Evolutionary conservation across 1,140 invertebrate species (phyloP).

Genomic region (Apis florea): DNA sequence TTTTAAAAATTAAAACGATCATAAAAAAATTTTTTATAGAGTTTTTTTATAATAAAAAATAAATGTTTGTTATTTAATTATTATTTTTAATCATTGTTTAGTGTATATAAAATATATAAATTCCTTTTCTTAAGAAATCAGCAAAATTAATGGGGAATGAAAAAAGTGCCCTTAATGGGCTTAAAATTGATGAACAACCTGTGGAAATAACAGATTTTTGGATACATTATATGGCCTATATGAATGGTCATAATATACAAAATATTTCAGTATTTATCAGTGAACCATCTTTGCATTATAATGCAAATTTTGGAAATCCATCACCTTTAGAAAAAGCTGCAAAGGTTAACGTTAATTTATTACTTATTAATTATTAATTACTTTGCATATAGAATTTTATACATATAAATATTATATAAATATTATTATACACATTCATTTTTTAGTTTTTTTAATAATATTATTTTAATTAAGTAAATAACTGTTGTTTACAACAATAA

Average conservation of each 20-base stretch:
- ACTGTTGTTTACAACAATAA: not conserved
- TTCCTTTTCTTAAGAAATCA: not conserved
- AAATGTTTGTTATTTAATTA: not conserved
- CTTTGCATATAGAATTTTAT: not conserved
- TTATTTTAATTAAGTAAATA: not conserved
- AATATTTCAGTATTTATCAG: constrained; percentile 88
- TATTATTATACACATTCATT: no score
- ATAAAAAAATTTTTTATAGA: not conserved
- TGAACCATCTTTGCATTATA: constrained; percentile 81
- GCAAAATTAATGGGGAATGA: constrained; percentile 86
- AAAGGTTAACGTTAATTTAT: constrained; percentile 80
- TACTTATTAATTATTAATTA: no score
- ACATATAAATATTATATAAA: not conserved
- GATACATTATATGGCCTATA: constrained; percentile 86
- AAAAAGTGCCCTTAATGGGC: constrained; percentile 85
- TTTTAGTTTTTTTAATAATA: not conserved
- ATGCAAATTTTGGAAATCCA: constrained; percentile 83
- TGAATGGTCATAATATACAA: constrained; percentile 81
- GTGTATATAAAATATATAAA: not conserved
- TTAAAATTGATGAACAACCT: constrained; percentile 88
- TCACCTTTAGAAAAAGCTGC: constrained; percentile 87
- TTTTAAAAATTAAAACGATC: not conserved
- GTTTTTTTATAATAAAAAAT: not conserved
- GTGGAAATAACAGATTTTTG: constrained; percentile 89
- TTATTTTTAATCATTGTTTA: not conserved